A percentile compares a stretch with the other conserved stretches of the same genome.
phyloP scores from a whole-genome alignment of 1,140 invertebrate species.

The Penaeus chinensis region DNA sequence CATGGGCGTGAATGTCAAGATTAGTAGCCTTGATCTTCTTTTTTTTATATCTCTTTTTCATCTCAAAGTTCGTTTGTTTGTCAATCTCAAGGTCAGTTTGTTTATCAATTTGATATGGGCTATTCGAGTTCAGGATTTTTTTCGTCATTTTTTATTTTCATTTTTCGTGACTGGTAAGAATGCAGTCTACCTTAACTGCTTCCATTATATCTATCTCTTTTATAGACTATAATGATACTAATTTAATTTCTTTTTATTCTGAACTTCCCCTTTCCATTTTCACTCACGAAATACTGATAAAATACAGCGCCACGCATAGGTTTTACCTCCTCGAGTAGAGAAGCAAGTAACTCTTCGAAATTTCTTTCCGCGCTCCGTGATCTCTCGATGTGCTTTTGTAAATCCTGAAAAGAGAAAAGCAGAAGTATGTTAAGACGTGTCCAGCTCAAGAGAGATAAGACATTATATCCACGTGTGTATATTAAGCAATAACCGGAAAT shows the following conservation, averaged over 20 bases:
- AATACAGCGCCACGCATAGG: no score
- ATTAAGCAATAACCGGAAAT: background rate
- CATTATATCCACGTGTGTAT: background rate
- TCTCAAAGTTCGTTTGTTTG: no score
- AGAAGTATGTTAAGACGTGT: background rate
- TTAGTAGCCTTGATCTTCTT: background rate
- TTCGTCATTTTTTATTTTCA: no score
- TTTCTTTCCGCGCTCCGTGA: conserved; percentile 25
- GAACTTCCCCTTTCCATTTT: background rate
- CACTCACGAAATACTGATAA: background rate
- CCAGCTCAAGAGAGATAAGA: background rate
- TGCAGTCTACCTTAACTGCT: no score
- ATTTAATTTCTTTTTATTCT: background rate
- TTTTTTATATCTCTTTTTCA: background rate
- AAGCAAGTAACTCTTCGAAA: conserved; percentile 36
- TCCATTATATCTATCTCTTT: no score
- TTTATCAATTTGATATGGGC: no score
- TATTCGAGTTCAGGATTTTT: no score
- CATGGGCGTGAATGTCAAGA: background rate
- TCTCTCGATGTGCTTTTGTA: conserved; percentile 11
- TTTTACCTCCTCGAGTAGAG: conserved; percentile 46
- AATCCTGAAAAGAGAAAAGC: conserved; percentile 7
- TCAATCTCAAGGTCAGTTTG: no score
- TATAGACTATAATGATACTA: no score
- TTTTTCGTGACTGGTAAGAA: no score